Base-by-base conservation (phyloP, 2,888 invertebrate species). In the Andrena flavipes region DNA sequence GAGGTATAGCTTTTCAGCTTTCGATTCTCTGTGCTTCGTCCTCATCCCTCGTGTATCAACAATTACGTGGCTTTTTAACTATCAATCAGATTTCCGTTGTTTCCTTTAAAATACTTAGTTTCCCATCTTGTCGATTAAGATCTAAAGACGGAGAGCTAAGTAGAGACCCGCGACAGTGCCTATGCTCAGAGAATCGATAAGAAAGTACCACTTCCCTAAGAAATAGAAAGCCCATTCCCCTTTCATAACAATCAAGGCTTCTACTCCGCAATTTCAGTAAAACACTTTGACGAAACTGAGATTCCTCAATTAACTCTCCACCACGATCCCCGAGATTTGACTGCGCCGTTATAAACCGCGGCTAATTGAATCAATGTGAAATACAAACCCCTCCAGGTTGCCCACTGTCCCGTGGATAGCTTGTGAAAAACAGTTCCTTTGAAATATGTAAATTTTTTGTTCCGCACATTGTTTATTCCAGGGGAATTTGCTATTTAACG, bases 21-120 rank as follows among this genome's bases (percentile, higher is more conserved):
- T 33, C n/a, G 29, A 23, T 23, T 74, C 74, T 49, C 26, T 63
- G 60, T 65, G 62, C 35, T 51, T 59, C 35, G 56, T 63, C 67
- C 74, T 70, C 65, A 49, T 59, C 64, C 62, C 33, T 35, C 59
- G 35, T 33, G 51, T 80, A 72, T 62, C 69, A 63, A 30, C 35
- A 30, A 30, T 13, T 26, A 23, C 4, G 4, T 23, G 26, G 10
- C 10, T 56, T 1, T 10, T 26, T 3, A 0, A 1, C 10, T 23
- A 3, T 1, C 23, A 26, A 23, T 56, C 0, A 26, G 2, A 8
- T 54, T 10, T 8, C 54, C 13, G 16, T 16, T 42, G 42, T 54
- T 54, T 54, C 54, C 54, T 8, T 23, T 54, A 20, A 42, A 42
- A 42, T 5, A 42, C 13, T 42, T 42, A 4, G 13, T 13, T 13